Evolutionary conservation across 2,113 vertebrate species (phyloP), one percentile per base, ranked within the genome.

Genomic region (Megaceryle torquata): DNA sequence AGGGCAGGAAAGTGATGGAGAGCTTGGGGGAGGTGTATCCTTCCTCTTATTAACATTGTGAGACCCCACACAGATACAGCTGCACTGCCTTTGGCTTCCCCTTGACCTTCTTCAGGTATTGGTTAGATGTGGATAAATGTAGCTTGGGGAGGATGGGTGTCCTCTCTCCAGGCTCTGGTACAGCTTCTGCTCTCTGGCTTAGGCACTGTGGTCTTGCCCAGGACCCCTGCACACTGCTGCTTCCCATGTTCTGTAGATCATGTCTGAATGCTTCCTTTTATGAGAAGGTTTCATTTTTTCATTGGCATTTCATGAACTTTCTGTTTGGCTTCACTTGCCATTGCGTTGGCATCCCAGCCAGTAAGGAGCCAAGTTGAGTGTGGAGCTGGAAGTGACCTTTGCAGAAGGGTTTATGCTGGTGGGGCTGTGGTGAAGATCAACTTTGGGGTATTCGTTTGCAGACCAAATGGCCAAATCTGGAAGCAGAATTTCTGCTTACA

Each of bases 291-390:
- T 51, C 35, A 35, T 0, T 21, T 65, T 37, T 54, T 31, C 35
- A 9, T 9, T 46, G 80, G 5, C 46, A 28, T 76, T 82, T 41
- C 61, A 26, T 48, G 60, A 61, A 4, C 35, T 43, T 60, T 15
- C 48, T 29, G 1, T 64, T 41, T 70, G 74, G 16, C 41, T 77
- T 81, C 65, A 14, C 74, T 46, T 24, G 33, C n/a, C 8, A 1
- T 22, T 33, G 12, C 41, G 26, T 20, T 71, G 78, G 64, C 22
- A 26, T 8, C 41, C 4, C 41, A 1, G 50, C 31, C 53, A 3
- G 48, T 4, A 4, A 29, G 64, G 67, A 41, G 7, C 35, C 0
- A 3, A 35, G 88, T 6, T 41, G 4, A 59, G 3, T 0, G 17
- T 1, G 10, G 29, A 22, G 64, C 24, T 64, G 85, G 69, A 39